phyloP scores from a whole-genome alignment of 2,113 vertebrate genomes.

The western clawed frog (Xenopus tropicalis) region UCB_Xtro_10.0 CM004450.2:39830001-39830500 shows the following conservation, averaged over 20 bases:
- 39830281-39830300: neutral
- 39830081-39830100: too few relatives aligned
- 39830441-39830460: too few relatives aligned
- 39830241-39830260: neutral
- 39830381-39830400: neutral
- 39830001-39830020: too few relatives aligned
- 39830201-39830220: constrained; percentile 30
- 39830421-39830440: too few relatives aligned
- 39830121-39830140: too few relatives aligned
- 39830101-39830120: too few relatives aligned
- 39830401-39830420: neutral
- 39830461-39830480: too few relatives aligned
- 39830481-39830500: too few relatives aligned
- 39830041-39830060: too few relatives aligned
- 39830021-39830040: too few relatives aligned
- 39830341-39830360: neutral
- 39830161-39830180: constrained; percentile 6
- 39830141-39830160: neutral
- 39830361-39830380: neutral
- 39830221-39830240: constrained; percentile 1
- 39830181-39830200: constrained; percentile 9
- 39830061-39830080: too few relatives aligned
- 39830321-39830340: too few relatives aligned
- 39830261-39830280: neutral
- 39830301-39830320: neutral